Conservation (phyloP, 2,797 vertebrate species). For the Crocidura indochinensis region DNA sequence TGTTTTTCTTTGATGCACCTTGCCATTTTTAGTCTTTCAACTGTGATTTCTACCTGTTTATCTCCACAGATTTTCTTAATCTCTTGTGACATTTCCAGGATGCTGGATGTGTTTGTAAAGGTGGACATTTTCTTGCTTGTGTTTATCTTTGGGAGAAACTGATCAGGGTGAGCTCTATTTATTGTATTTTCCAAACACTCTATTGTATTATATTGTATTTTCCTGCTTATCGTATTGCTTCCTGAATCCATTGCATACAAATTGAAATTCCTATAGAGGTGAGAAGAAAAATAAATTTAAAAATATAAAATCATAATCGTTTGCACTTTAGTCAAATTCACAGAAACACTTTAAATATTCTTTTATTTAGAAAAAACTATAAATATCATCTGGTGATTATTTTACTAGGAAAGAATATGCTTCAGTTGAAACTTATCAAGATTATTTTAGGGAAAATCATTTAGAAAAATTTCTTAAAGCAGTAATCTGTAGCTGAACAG, state of each 20-base stretch:
- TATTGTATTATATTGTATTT: too few relatives aligned
- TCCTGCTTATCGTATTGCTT: not conserved
- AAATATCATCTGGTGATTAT: not conserved
- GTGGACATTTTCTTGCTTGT: slow-evolving; percentile 65
- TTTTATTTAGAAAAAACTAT: slow-evolving; percentile 8
- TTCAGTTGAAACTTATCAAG: slow-evolving; percentile 49
- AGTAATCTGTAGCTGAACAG: slow-evolving; percentile 43
- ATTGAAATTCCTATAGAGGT: slow-evolving; percentile 67
- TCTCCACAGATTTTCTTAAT: slow-evolving; percentile 73
- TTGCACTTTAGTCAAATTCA: slow-evolving; percentile 5
- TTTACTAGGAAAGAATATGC: slow-evolving; percentile 10
- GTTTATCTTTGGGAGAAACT: slow-evolving; percentile 55
- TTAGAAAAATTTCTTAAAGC: slow-evolving; percentile 45
- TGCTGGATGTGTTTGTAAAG: slow-evolving; percentile 17
- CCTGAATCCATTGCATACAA: slow-evolving; percentile 51
- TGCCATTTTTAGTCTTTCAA: slow-evolving; percentile 65
- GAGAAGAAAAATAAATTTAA: slow-evolving; percentile 64
- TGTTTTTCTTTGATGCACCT: slow-evolving; percentile 80
- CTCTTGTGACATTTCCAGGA: slow-evolving; percentile 72
- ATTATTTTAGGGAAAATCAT: slow-evolving; percentile 35
- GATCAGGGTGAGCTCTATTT: slow-evolving; percentile 59
- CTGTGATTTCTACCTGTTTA: slow-evolving; percentile 59
- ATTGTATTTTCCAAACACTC: slow-evolving; percentile 53
- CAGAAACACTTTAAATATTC: slow-evolving; percentile 50
- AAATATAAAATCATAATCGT: slow-evolving; percentile 51